Evolutionary conservation across 2,113 vertebrate species (phyloP).

Genomic region (Acrocephalus arundinaceus): DNA sequence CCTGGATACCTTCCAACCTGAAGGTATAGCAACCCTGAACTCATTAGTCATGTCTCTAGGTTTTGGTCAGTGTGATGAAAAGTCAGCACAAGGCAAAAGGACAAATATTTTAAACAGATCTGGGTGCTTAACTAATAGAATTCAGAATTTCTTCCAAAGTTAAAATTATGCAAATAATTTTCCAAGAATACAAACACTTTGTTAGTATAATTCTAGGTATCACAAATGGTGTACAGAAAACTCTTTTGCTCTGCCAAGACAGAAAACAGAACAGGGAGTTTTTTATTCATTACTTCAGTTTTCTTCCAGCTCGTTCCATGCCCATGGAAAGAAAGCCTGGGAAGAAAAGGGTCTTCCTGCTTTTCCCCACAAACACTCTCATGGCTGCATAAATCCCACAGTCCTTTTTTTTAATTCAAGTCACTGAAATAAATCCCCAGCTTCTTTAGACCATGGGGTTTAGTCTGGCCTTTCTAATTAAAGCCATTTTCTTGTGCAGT

Average conservation of each 20-base stretch:
- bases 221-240: not conserved
- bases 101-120: not conserved
- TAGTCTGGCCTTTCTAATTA: not conserved
- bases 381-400: not conserved
- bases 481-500: not conserved
- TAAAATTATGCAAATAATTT: not conserved
- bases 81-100: not conserved
- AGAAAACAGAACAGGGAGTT: not conserved
- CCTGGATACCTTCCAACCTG: not conserved
- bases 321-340: not conserved
- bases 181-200: not conserved
- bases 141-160: not conserved
- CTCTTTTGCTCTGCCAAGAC: not conserved
- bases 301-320: not conserved
- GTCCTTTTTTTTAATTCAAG: not conserved
- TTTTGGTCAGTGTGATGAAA: not conserved
- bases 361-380: not conserved
- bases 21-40: not conserved
- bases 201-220: not conserved
- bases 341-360: not conserved
- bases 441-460: not conserved
- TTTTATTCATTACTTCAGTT: not conserved
- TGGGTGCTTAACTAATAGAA: not conserved
- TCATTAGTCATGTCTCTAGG: not conserved
- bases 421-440: not conserved